These are phyloP conservation scores for Gasterosteus aculeatus DNA, from an alignment of 2,113 vertebrate species.

Conservation along the genomic window DNA sequence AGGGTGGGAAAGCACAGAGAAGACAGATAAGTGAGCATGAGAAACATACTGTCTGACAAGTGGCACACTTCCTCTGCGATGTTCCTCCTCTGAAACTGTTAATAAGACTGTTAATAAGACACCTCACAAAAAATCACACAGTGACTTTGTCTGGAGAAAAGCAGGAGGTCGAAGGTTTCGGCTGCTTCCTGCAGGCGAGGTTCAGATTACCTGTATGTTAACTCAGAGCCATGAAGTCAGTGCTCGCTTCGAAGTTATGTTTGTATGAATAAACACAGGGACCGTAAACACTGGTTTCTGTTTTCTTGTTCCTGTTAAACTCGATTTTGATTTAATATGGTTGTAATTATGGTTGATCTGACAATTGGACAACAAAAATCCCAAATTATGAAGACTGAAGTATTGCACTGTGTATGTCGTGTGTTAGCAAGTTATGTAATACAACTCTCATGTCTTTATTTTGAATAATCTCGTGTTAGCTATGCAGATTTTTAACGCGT, in stretches of 20 bases:
- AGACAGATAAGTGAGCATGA: constrained; percentile 33
- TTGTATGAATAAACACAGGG: neutral
- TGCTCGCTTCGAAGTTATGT: neutral
- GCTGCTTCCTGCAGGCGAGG: neutral
- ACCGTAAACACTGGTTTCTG: too few relatives aligned
- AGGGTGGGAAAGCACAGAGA: constrained; percentile 51
- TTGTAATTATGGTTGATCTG: neutral
- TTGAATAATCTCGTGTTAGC: too few relatives aligned
- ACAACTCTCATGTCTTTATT: too few relatives aligned
- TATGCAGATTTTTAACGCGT: too few relatives aligned
- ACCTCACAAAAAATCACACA: constrained; percentile 16
- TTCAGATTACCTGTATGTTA: neutral
- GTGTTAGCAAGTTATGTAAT: too few relatives aligned
- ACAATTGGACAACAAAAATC: neutral
- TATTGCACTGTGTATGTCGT: neutral
- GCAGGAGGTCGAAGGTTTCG: neutral
- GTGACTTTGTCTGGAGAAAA: neutral
- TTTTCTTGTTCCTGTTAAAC: neutral
- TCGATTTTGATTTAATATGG: neutral
- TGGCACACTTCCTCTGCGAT: constrained; percentile 45
- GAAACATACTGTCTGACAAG: constrained; percentile 44
- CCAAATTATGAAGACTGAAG: neutral
- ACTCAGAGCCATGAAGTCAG: neutral
- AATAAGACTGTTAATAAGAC: constrained; percentile 37
- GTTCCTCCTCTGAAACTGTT: constrained; percentile 28